These are phyloP conservation scores for Moxostoma hubbsi DNA, from an alignment of 2,797 vertebrate species.

Conservation along the genomic window DNA sequence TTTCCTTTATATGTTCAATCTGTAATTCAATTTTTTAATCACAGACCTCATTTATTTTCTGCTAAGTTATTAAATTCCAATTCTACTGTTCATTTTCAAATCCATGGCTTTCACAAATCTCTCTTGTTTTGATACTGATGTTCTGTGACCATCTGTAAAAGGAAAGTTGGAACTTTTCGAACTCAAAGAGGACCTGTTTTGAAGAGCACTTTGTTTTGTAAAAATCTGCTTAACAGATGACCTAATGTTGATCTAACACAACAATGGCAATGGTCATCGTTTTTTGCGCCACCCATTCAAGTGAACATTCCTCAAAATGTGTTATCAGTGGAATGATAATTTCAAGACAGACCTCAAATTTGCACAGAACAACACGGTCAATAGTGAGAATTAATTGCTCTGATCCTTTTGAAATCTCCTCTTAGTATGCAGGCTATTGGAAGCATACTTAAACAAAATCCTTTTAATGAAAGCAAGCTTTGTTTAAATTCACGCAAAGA, in stretches of 20 bases:
- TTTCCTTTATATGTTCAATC: too few relatives aligned
- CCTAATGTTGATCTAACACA: slow-evolving; percentile 51
- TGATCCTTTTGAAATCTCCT: not conserved
- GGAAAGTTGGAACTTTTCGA: not conserved
- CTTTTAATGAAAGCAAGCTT: slow-evolving; percentile 8
- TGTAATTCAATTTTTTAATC: too few relatives aligned
- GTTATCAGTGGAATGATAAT: slow-evolving; percentile 1
- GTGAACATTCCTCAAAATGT: slow-evolving; percentile 45
- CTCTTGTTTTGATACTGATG: slow-evolving; percentile 42
- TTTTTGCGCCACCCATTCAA: slow-evolving; percentile 35
- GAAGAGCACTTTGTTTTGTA: slow-evolving; percentile 54
- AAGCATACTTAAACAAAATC: not conserved
- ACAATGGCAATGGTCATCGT: slow-evolving; percentile 46
- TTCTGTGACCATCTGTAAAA: slow-evolving; percentile 25
- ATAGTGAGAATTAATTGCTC: not conserved
- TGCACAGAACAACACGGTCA: not conserved
- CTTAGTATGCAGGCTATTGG: not conserved
- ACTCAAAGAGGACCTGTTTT: slow-evolving; percentile 5
- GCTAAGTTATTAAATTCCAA: too few relatives aligned
- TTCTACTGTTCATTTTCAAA: too few relatives aligned
- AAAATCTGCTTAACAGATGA: slow-evolving; percentile 71
- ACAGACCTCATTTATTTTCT: too few relatives aligned
- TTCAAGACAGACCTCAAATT: slow-evolving; percentile 14
- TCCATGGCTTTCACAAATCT: slow-evolving; percentile 15
- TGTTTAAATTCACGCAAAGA: not conserved